Base-by-base conservation (phyloP, 1,140 invertebrate species). In the Drosophila aff. region DNA sequence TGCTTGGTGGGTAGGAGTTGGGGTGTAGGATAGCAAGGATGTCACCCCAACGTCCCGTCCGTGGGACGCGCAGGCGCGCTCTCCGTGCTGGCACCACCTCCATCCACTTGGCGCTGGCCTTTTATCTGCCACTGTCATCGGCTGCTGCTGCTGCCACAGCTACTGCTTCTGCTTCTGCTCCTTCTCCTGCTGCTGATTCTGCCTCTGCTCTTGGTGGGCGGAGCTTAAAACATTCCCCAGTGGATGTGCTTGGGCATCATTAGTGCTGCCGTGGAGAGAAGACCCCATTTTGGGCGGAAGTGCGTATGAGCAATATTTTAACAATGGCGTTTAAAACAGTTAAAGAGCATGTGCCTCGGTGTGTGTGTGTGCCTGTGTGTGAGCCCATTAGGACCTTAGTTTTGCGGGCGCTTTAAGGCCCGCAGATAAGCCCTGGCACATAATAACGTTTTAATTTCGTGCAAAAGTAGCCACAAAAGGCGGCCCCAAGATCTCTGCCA, bases 231-330 rank as follows among this genome's bases (percentile, higher is more conserved):
- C 46, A 33, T 62, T 59, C 71, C 55, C 38, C 68, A 49, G 71
- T 72, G 55, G 55, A 61, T 74, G 76, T 60, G 67, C 82, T 85
- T 74, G 82, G 82, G 67, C 85, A 90, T 90, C 85, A 90, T 90
- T 90, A 90, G 85, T 90, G 85, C 81, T 81, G 72, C 77, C 63
- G 62, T 85, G 71, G 81, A 89, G 65, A 84, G 78, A 66, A 89
- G 77, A 79, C 85, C 85, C 81, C 86, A 90, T 90, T 90, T 85
- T 66, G 76, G 68, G 75, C 85, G 85, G 85, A 90, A 90, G 85
- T 90, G 85, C 85, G 85, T 90, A 90, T 90, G 85, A 90, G 85
- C 85, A 90, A 90, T 90, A 90, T 90, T 90, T 90, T 90, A 90
- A 90, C 85, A 90, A 90, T 90, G 86, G 85, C 86, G 85, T 85